Base-by-base conservation (phyloP, 2,113 vertebrate genomes). In the Panthera leo region DNA sequence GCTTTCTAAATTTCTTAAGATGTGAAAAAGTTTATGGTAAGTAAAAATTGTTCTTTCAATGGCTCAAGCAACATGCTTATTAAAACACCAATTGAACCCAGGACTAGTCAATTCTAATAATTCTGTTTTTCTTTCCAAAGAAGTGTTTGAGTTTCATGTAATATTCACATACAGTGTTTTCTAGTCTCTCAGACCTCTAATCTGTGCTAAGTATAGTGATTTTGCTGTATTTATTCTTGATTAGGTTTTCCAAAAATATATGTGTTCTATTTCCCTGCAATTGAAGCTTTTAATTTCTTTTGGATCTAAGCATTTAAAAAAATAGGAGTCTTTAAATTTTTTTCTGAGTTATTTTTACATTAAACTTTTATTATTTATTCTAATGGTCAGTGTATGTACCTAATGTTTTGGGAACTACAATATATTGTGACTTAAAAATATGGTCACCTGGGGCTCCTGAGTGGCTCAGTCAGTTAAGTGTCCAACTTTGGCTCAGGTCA, bases 241-340 rank as follows among this genome's bases (percentile, higher is more conserved):
- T 78, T 36, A 84, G 63, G 63, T 53, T 95, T 85, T 84, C 42
- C 55, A 85, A 63, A 89, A 79, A 83, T 80, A 79, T 78, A 14
- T n/a, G 31, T 58, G 55, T 58, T 80, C 89, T 88, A 70, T 61
- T 78, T 93, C 63, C 55, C 53, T 89, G 63, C 15, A 53, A 4
- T 27, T 79, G 29, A 10, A 89, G n/a, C 53, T 89, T 94, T 88
- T 89, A 34, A 89, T 79, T 79, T 71, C n/a, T 85, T 92, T 79
- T n/a, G 15, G n/a, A 58, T 67, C 21, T 48, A 71, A 51, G 21
- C 58, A 45, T 95, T 92, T 87, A 71, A 36, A 27, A 27, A 45
- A 94, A 76, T 0, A 55, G n/a, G 7, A 51, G 25, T 55, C 13
- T 27, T 87, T 55, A 67, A 19, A 68, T 48, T 58, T 58, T 58